phyloP scores from a whole-genome alignment of 1,140 invertebrate genomes.

The Ceratoteleas bidentatus region DNA sequence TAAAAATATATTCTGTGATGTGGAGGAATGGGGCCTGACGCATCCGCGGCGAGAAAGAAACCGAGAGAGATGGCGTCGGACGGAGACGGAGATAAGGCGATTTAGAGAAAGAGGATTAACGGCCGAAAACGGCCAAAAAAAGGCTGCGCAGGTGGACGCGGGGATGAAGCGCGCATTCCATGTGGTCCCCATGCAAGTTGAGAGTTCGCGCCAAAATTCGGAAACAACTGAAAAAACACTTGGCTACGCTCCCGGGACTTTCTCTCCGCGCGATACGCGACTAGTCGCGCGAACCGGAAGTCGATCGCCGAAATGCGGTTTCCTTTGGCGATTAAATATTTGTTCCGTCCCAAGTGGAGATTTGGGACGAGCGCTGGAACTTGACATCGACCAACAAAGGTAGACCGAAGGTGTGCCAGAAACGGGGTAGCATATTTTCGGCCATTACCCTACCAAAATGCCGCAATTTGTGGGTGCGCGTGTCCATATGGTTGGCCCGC shows the following conservation, averaged over 20 bases:
- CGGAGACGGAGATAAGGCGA: neutral
- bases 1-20: slow-evolving; percentile 74
- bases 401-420: too few species aligned
- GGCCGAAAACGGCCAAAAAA: slow-evolving; percentile 22
- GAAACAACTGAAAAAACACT: slow-evolving; percentile 46
- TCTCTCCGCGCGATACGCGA: slow-evolving; percentile 37
- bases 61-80: slow-evolving; percentile 15
- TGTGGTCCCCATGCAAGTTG: slow-evolving; percentile 56
- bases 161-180: too few species aligned
- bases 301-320: slow-evolving; percentile 19
- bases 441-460: neutral
- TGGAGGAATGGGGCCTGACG: slow-evolving; percentile 58
- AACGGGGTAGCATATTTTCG: too few species aligned
- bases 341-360: neutral
- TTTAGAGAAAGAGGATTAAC: slow-evolving; percentile 26
- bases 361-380: too few species aligned
- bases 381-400: too few species aligned
- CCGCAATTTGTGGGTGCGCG: neutral
- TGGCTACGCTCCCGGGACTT: too few species aligned
- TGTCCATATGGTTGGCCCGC: slow-evolving; percentile 30
- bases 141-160: too few species aligned
- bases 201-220: slow-evolving; percentile 49
- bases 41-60: slow-evolving; percentile 30
- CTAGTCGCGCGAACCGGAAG: slow-evolving; percentile 32
- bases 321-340: neutral